A percentile compares a stretch with the other conserved stretches of the same genome.
phyloP scores from a whole-genome alignment of 37 sponge, comb jelly and placozoan genomes.

The Amphimedon queenslandica region DNA sequence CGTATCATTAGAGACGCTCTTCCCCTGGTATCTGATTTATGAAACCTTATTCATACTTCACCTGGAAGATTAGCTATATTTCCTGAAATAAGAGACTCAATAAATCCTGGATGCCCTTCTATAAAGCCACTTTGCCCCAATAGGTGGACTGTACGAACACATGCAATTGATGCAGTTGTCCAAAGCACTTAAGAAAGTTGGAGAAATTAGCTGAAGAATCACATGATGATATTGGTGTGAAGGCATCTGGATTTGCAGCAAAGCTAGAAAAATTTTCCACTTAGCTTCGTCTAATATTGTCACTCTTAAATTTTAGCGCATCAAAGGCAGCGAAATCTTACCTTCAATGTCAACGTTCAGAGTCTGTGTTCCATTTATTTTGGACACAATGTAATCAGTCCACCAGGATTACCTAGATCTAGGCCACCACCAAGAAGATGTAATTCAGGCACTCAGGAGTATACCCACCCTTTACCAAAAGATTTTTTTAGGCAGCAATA shows the following conservation, averaged over 20 bases:
- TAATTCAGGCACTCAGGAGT: neutral
- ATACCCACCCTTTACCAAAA: neutral
- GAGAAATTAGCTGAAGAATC: constrained; percentile 14
- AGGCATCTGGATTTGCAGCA: constrained; percentile 26
- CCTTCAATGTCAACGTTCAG: constrained; percentile 22
- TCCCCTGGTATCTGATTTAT: constrained; percentile 12
- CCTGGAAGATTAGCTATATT: constrained; percentile 39
- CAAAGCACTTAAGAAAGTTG: constrained; percentile 16
- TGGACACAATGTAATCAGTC: neutral
- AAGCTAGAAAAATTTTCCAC: constrained; percentile 26
- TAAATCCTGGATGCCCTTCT: constrained; percentile 9
- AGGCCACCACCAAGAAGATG: neutral
- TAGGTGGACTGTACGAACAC: constrained; percentile 51
- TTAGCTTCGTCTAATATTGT: constrained; percentile 35
- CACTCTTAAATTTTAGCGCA: too few species aligned
- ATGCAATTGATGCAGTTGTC: constrained; percentile 41
- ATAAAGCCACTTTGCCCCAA: too few species aligned
- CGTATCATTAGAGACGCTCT: constrained; percentile 29
- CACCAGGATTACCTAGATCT: neutral
- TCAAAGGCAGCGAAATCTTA: constrained; percentile 12
- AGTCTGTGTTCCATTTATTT: constrained; percentile 19
- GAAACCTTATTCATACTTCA: constrained; percentile 33
- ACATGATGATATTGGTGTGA: constrained; percentile 9
- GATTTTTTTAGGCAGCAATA: too few species aligned
- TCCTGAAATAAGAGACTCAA: constrained; percentile 17